Evolutionary conservation across 1,140 invertebrate genomes (phyloP).

Genomic region (Pomphorhynchus laevis): DNA sequence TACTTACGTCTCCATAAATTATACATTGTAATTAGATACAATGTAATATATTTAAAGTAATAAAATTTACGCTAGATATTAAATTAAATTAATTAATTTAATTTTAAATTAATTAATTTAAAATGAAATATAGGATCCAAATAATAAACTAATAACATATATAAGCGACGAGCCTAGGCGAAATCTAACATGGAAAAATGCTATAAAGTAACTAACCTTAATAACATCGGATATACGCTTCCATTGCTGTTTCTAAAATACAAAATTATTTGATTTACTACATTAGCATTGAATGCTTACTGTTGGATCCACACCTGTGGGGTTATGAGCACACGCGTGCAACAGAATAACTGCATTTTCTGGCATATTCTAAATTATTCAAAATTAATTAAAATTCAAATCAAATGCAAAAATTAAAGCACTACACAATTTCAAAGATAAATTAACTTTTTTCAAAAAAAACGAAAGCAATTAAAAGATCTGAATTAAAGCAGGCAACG

Average conservation of each 20-base stretch:
- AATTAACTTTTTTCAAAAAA: neutral
- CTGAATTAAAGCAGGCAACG: too few species aligned
- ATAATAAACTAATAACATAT: too few species aligned
- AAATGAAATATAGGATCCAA: too few species aligned
- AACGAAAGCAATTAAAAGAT: too few species aligned
- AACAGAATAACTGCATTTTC: slow-evolving; percentile 57
- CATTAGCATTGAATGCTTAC: slow-evolving; percentile 15
- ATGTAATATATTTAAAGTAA: too few species aligned
- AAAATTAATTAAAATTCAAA: slow-evolving; percentile 4
- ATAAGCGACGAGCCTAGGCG: too few species aligned
- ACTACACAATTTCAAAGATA: neutral
- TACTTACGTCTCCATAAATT: too few species aligned
- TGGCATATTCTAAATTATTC: slow-evolving; percentile 42
- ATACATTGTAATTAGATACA: too few species aligned
- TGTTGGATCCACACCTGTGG: slow-evolving; percentile 45
- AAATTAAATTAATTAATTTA: too few species aligned
- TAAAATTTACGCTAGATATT: too few species aligned
- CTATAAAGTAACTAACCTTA: slow-evolving; percentile 28
- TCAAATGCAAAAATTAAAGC: neutral
- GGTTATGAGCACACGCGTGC: slow-evolving; percentile 95
- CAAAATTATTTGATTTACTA: neutral
- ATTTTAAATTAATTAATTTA: too few species aligned
- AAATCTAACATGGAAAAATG: too few species aligned
- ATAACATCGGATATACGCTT: slow-evolving; percentile 36
- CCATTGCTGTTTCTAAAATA: slow-evolving; percentile 42